Conservation (phyloP, 2,113 vertebrate species). For the Apeltes quadracus region DNA sequence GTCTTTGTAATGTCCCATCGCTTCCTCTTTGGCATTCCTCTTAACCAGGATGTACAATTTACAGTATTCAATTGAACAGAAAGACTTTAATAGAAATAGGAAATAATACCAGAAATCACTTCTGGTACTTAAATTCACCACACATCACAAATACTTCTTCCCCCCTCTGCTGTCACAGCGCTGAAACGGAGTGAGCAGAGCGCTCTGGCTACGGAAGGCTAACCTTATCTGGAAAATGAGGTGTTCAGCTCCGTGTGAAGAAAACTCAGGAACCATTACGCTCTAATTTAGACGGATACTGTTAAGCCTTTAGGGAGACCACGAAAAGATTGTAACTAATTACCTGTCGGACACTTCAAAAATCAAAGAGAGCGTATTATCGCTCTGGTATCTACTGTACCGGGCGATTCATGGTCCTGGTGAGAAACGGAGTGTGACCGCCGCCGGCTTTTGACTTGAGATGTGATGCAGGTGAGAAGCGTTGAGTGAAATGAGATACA, state of each 20-base stretch:
- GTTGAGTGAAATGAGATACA: not conserved
- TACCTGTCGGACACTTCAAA: conserved; percentile 37
- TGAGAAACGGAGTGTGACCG: not conserved
- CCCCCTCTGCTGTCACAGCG: conserved; percentile 4
- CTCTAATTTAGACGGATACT: conserved; percentile 40
- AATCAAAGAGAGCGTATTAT: conserved; percentile 19
- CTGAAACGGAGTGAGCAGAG: conserved; percentile 21
- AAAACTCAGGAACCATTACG: conserved; percentile 34
- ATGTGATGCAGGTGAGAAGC: not conserved
- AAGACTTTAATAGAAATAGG: too few species aligned
- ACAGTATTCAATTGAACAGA: too few species aligned
- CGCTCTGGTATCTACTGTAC: not conserved
- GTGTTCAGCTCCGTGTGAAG: conserved; percentile 24
- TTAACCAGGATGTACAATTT: too few species aligned
- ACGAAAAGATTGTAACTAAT: conserved; percentile 37
- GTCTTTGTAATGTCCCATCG: too few species aligned
- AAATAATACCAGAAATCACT: too few species aligned
- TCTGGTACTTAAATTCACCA: too few species aligned
- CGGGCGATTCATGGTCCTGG: too few species aligned
- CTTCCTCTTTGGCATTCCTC: too few species aligned
- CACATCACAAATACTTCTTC: not conserved
- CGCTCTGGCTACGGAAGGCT: conserved; percentile 25
- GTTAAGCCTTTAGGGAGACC: conserved; percentile 19
- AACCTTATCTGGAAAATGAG: conserved; percentile 56
- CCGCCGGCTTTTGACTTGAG: not conserved